Percentiles rank a stretch among this genome's conserved stretches.
Evolutionary conservation across 2,797 vertebrate genomes (phyloP).

Genomic region (Dicrostonyx torquatus): DNA sequence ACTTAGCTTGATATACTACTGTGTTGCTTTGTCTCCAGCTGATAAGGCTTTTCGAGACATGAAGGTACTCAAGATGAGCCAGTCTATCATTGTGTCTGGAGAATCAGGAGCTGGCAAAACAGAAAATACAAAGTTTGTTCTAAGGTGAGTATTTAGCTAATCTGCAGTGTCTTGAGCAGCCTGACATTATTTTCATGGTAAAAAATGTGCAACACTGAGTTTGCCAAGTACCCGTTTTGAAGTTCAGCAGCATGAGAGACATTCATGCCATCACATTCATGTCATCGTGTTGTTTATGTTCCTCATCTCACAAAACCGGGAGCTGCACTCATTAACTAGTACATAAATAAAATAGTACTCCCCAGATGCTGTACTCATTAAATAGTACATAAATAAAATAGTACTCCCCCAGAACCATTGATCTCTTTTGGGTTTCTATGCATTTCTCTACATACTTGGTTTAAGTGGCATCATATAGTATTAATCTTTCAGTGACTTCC

Average conservation of each 20-base stretch:
- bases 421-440: background rate
- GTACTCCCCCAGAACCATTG: background rate
- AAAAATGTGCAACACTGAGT: background rate
- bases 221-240: background rate
- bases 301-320: background rate
- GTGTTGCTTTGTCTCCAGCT: constrained; percentile 86
- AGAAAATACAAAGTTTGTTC: constrained; percentile 99
- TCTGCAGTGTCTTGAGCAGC: background rate
- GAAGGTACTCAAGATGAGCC: constrained; percentile 98
- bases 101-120: constrained; percentile 99
- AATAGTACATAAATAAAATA: background rate
- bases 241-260: background rate
- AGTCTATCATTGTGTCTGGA: constrained; percentile 99
- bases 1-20: background rate
- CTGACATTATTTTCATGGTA: background rate
- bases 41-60: constrained; percentile 99
- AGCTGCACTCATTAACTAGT: background rate
- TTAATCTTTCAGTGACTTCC: constrained; percentile 26
- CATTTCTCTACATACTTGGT: background rate
- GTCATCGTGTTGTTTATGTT: background rate
- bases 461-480: background rate
- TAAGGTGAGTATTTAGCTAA: constrained; percentile 89
- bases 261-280: background rate
- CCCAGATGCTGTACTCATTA: background rate
- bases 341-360: background rate